A percentile compares a stretch with the other conserved stretches of the same genome.
These are phyloP conservation scores for Entomobrya multifasciata DNA, from an alignment of 2,888 invertebrate genomes.

Conservation along the genomic window DNA sequence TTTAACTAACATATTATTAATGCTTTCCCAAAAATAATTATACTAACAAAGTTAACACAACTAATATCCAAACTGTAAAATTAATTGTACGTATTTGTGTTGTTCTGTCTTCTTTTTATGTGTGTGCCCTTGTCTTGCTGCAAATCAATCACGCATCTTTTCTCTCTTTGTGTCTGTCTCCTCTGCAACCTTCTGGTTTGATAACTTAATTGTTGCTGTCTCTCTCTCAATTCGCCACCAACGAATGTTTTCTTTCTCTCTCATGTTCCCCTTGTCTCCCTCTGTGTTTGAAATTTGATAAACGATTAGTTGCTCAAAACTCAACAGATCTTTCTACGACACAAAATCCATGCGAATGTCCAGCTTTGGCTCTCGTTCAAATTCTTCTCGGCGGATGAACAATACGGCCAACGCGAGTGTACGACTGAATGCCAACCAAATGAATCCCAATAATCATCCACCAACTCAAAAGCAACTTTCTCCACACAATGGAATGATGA, in stretches of 20 bases:
- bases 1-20: slow-evolving; percentile 15
- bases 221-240: slow-evolving; percentile 1
- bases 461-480: slow-evolving; percentile 57
- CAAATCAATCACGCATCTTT: background rate
- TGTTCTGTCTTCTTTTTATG: slow-evolving; percentile 30
- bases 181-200: slow-evolving; percentile 42
- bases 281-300: slow-evolving; percentile 54
- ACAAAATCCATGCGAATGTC: slow-evolving; percentile 78
- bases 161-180: slow-evolving; percentile 26
- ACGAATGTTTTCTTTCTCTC: slow-evolving; percentile 40
- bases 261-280: background rate
- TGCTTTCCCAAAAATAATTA: slow-evolving; percentile 44
- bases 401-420: slow-evolving; percentile 54
- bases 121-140: slow-evolving; percentile 12
- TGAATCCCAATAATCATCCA: slow-evolving; percentile 63
- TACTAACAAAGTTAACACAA: slow-evolving; percentile 19
- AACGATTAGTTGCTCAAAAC: slow-evolving; percentile 67
- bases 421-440: slow-evolving; percentile 46
- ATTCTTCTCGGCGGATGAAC: slow-evolving; percentile 62
- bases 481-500: slow-evolving; percentile 50
- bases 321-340: slow-evolving; percentile 77
- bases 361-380: slow-evolving; percentile 77
- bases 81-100: slow-evolving; percentile 30
- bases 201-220: slow-evolving; percentile 15
- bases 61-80: background rate